Evolutionary conservation across 1,140 invertebrate genomes (phyloP).

Genomic region (Atta texana): DNA sequence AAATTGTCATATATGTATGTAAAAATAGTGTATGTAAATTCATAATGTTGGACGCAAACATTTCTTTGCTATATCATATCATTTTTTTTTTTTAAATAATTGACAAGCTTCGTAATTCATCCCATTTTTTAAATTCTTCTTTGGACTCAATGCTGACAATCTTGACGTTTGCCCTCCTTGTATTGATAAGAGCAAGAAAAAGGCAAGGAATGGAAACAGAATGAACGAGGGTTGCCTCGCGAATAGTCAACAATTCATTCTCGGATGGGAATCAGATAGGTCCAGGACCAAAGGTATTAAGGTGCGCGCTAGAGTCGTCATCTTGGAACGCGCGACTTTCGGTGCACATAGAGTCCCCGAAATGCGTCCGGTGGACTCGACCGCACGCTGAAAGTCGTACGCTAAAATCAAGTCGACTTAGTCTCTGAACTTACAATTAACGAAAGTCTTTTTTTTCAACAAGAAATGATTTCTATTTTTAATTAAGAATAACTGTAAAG

Average conservation of each 20-base stretch:
- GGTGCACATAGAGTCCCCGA: conserved; percentile 75
- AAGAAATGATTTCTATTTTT: not conserved
- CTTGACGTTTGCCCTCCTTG: conserved; percentile 15
- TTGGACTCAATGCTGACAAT: not conserved
- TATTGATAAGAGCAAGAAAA: conserved; percentile 15
- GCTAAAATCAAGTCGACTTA: conserved; percentile 19
- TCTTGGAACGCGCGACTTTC: conserved; percentile 61
- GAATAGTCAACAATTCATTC: conserved; percentile 54
- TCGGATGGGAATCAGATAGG: not conserved
- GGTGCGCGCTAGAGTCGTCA: conserved; percentile 80
- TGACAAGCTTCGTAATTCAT: not conserved
- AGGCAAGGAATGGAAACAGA: conserved; percentile 52
- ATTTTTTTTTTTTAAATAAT: not conserved
- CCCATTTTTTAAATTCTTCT: not conserved
- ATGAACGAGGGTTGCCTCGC: conserved; percentile 49
- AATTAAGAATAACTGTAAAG: not conserved
- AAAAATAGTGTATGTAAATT: conserved; percentile 12
- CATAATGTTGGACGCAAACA: not conserved
- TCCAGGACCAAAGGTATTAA: conserved; percentile 45
- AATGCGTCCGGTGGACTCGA: conserved; percentile 82
- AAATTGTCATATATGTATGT: not conserved
- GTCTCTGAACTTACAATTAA: not conserved
- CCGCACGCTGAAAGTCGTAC: conserved; percentile 61
- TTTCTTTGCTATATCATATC: not conserved
- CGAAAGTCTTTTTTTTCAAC: not conserved